Evolutionary conservation across 1,140 invertebrate species (phyloP), one percentile per base, ranked within the genome.

Genomic region (Phocides pigmalion): DNA sequence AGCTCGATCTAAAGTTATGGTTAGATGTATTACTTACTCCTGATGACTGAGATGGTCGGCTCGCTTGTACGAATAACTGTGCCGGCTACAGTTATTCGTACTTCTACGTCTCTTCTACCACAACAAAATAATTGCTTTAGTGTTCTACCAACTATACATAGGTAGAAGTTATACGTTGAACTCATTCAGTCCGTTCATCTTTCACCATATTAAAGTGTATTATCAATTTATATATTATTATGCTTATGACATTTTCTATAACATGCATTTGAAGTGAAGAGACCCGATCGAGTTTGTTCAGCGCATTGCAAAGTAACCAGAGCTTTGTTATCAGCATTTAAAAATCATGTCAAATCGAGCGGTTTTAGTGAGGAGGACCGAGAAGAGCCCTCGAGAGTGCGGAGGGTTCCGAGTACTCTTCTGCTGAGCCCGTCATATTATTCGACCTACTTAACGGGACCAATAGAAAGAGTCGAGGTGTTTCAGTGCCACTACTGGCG

Each of bases 291-390:
- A 16, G 28, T 51, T 35, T 32, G 16, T 39, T 20, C 3, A 53
- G 49, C 28, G 28, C 50, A 53, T 39, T 17, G 32, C 50, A 53
- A 53, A 37, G 50, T 53, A 39, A 39, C 50, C 50, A 58, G 20
- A 58, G 54, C 39, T 76, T 77, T 79, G 73, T 74, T 90, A 89
- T 88, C 86, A 76, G 68, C 76, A 79, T 87, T 89, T 88, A 85
- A 85, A 90, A 90, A 90, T 90, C 85, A 86, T 88, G 88, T 88
- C 84, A 89, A 90, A 90, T 90, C 85, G 87, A 86, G 85, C 85
- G 88, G 86, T 90, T 89, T 87, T 85, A 81, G 76, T 74, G 72
- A 77, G 78, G 74, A 84, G 82, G 76, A 79, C 78, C 70, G 77
- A 56, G 20, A 68, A 86, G 81, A 66, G 81, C 68, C 20, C 88